Conservation (phyloP, 2,113 vertebrate genomes). For the Tachuris rubrigastra region DNA sequence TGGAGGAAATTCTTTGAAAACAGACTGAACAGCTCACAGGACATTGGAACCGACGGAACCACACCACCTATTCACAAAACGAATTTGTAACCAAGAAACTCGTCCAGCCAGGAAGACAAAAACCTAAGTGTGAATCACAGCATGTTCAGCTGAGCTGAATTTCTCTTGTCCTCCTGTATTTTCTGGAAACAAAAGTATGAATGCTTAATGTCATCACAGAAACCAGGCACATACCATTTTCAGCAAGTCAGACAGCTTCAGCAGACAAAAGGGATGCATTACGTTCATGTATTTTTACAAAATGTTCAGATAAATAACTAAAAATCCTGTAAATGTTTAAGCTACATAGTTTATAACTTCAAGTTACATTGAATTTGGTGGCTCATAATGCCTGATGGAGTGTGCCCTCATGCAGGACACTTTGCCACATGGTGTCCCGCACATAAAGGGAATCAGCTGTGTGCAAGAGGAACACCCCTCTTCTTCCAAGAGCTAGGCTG, state of each 20-base stretch:
- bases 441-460: neutral
- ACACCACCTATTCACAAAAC: neutral
- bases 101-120: neutral
- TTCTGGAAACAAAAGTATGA: neutral
- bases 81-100: neutral
- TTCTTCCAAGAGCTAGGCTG: neutral
- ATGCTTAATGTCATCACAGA: accelerated
- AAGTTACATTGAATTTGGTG: neutral
- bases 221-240: neutral
- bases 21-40: neutral
- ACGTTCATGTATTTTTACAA: neutral
- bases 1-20: neutral
- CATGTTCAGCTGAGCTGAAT: neutral
- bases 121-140: accelerated
- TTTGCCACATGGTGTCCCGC: neutral
- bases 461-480: neutral
- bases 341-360: neutral
- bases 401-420: neutral
- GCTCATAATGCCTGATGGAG: neutral
- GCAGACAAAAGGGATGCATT: neutral
- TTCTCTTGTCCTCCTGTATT: neutral
- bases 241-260: neutral
- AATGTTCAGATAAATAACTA: neutral
- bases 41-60: accelerated
- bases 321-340: neutral